phyloP scores from a whole-genome alignment of 2,113 vertebrate genomes.

The Silurus asotus region DNA sequence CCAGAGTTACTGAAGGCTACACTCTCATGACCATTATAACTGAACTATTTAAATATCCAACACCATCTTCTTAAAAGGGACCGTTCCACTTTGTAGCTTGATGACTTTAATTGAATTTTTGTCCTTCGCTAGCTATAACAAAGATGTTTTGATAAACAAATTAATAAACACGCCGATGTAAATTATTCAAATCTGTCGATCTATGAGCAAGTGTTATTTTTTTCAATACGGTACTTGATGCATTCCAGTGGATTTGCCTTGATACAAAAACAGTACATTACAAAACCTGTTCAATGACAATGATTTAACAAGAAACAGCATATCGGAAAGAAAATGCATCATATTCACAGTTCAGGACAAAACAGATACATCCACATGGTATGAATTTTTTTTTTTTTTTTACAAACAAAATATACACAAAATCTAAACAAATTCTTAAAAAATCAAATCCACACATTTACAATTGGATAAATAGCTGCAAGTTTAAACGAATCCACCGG shows the following conservation, averaged over 20 bases:
- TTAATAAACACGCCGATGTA: slow-evolving; percentile 17
- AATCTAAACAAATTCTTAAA: slow-evolving; percentile 20
- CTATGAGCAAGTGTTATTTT: background rate
- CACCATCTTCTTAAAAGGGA: background rate
- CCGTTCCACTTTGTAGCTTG: background rate
- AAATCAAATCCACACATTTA: slow-evolving; percentile 36
- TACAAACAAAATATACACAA: slow-evolving; percentile 57
- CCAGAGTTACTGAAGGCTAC: background rate
- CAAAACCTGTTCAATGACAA: slow-evolving; percentile 58
- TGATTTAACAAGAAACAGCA: slow-evolving; percentile 66
- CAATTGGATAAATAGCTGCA: slow-evolving; percentile 21
- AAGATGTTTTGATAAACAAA: slow-evolving; percentile 50
- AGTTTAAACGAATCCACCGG: background rate
- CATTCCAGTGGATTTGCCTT: background rate
- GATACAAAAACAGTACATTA: slow-evolving; percentile 9
- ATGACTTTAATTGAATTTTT: background rate
- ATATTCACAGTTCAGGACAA: slow-evolving; percentile 71
- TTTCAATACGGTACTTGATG: background rate
- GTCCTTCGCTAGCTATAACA: slow-evolving; percentile 3
- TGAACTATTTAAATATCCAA: slow-evolving; percentile 1
- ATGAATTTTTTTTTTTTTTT: slow-evolving; percentile 63
- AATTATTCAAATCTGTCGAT: background rate
- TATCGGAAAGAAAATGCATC: slow-evolving; percentile 73
- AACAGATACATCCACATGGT: slow-evolving; percentile 60
- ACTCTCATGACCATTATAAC: background rate